Base-by-base conservation (phyloP, 2,888 invertebrate genomes). In the Mycalesis mineus region DNA sequence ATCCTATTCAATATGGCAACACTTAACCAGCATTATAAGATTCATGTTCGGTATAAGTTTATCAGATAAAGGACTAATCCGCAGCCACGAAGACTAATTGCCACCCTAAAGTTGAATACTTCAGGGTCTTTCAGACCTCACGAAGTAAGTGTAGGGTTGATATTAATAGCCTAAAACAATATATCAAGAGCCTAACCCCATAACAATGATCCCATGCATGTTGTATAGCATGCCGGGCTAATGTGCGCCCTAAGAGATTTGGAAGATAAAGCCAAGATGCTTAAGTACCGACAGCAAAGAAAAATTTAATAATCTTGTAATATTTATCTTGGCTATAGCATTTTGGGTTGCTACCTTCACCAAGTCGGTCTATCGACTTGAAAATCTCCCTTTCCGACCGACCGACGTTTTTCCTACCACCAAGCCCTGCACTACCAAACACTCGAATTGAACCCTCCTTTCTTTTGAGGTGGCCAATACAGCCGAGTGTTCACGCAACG, bases 231-330 rank as follows among this genome's bases (percentile, higher is more conserved):
- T 57, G 54, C 55, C 47, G 55, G 62, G 60, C 51, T 62, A 62
- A 62, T 62, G 62, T 45, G 60, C 51, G 60, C 62, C 62, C 62
- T 62, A 48, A 55, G 60, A 62, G 62, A 62, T 60, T 60, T 60
- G 48, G 52, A 50, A 62, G 62, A 62, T 60, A 60, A 60, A 55
- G 55, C 60, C 57, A 60, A 62, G 60, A 62, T 31, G 22, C 29
- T 28, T 41, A n/a, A n/a, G 52, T 42, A 62, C 13, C 17, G 62
- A 52, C 36, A 15, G 45, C 62, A 62, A 7, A 57, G 39, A 55
- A 55, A 48, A 0, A 7, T 28, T 39, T 13, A 33, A 11, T 0
- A 8, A 15, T 9, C n/a, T 31, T 31, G 7, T 1, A 44, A 44
- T 22, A 22, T 15, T 33, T 47, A 8, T 33, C n/a, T 22, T 4